phyloP scores from a whole-genome alignment of 2,113 vertebrate species.

The Pterocles orientalis region DNA sequence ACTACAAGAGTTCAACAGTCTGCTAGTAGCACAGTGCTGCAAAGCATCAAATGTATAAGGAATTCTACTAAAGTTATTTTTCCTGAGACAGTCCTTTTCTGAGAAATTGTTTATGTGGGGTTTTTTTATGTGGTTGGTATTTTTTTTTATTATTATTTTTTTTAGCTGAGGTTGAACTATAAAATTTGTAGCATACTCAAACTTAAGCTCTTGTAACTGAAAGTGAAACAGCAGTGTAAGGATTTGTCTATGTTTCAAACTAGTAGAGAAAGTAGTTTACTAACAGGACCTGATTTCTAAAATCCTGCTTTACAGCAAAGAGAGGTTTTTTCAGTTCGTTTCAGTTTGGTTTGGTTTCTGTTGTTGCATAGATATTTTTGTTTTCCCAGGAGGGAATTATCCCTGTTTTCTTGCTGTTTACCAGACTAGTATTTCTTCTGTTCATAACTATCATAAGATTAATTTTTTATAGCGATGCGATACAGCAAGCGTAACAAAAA shows the following conservation, averaged over 20 bases:
- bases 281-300: no score
- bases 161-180: neutral
- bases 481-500: neutral
- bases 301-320: neutral
- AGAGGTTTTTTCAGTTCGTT: neutral
- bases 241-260: neutral
- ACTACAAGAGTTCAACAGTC: neutral
- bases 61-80: neutral
- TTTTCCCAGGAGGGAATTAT: neutral
- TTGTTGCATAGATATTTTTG: neutral
- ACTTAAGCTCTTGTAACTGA: neutral
- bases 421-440: neutral
- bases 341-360: neutral
- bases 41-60: neutral
- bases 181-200: neutral
- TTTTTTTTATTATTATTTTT: neutral
- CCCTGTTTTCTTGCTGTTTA: neutral
- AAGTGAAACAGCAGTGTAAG: neutral
- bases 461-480: neutral
- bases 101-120: neutral
- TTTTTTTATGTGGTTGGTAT: neutral
- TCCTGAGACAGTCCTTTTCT: neutral
- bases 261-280: neutral
- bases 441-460: neutral
- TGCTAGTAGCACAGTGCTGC: neutral